These are phyloP conservation scores for Brachycybe producta DNA, from an alignment of 2,888 invertebrate genomes.

Conservation along the genomic window DNA sequence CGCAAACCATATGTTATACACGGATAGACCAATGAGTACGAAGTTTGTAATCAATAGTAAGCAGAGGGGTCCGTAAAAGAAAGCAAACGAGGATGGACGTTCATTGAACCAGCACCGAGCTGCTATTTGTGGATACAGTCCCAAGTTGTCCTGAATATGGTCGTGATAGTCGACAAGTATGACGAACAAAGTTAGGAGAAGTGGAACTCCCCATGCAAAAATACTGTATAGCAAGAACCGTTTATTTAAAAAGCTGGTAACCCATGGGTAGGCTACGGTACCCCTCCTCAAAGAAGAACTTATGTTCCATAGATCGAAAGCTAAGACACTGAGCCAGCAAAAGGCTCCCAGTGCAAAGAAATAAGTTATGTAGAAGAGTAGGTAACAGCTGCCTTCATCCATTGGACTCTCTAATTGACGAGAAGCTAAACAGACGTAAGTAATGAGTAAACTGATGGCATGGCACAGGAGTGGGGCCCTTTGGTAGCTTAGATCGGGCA, in stretches of 20 bases:
- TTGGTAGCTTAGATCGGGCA: constrained; percentile 14
- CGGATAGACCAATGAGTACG: constrained; percentile 17
- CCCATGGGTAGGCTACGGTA: constrained; percentile 6
- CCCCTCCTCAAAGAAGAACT: constrained; percentile 6
- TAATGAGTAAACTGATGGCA: constrained; percentile 12
- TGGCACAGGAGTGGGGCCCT: constrained; percentile 9
- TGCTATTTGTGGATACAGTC: neutral
- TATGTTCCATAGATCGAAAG: constrained; percentile 69
- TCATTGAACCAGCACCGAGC: constrained; percentile 18
- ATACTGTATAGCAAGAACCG: constrained; percentile 6
- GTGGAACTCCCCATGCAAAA: constrained; percentile 19
- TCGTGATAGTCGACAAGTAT: constrained; percentile 6
- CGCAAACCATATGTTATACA: constrained; percentile 12
- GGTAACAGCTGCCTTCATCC: constrained; percentile 1
- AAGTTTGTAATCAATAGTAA: constrained; percentile 14
- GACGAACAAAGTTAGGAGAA: constrained; percentile 5
- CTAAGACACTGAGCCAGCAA: constrained; percentile 89
- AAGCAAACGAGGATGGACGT: neutral
- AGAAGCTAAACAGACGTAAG: constrained; percentile 8
- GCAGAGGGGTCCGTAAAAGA: constrained; percentile 17
- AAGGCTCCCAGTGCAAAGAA: constrained; percentile 80
- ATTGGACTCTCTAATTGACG: neutral
- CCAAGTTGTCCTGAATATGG: neutral
- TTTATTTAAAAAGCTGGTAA: neutral
- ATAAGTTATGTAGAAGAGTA: constrained; percentile 51